These are phyloP conservation scores for Proteles cristata DNA, from an alignment of 2,113 vertebrate species.

Conservation along the genomic window DNA sequence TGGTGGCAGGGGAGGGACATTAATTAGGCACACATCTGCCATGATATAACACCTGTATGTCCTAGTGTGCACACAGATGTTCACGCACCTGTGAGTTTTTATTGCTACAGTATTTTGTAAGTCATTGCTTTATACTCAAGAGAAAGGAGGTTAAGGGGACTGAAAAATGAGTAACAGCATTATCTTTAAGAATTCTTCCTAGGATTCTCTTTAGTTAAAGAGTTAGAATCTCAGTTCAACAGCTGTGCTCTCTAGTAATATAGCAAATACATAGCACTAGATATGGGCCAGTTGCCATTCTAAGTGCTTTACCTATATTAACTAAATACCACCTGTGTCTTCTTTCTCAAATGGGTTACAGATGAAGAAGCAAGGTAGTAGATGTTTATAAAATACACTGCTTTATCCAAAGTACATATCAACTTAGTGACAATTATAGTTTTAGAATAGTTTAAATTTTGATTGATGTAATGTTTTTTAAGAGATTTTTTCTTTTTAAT, in stretches of 20 bases:
- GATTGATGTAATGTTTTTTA: not conserved
- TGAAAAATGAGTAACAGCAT: not conserved
- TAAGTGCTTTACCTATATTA: not conserved
- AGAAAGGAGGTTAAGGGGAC: not conserved
- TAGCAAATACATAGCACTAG: not conserved
- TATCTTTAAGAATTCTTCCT: not conserved
- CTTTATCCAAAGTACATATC: slow-evolving; percentile 12
- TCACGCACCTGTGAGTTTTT: not conserved
- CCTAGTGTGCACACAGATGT: not conserved
- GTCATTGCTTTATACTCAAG: not conserved
- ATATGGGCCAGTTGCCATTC: not conserved
- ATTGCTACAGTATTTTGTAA: not conserved
- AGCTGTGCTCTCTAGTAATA: not conserved
- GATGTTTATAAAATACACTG: not conserved
- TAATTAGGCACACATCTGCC: not conserved
- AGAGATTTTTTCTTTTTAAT: not conserved
- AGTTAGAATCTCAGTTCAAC: not conserved
- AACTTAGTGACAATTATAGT: not conserved
- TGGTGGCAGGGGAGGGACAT: not conserved
- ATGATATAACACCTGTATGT: not conserved
- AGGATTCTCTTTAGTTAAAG: not conserved
- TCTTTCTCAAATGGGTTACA: not conserved
- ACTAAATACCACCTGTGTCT: not conserved
- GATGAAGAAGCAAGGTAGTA: not conserved
- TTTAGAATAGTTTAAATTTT: slow-evolving; percentile 25